A percentile compares a stretch with the other conserved stretches of the same genome.
These are phyloP conservation scores for Nymphicus hollandicus DNA, from an alignment of 2,113 vertebrate species.

Conservation along the genomic window DNA sequence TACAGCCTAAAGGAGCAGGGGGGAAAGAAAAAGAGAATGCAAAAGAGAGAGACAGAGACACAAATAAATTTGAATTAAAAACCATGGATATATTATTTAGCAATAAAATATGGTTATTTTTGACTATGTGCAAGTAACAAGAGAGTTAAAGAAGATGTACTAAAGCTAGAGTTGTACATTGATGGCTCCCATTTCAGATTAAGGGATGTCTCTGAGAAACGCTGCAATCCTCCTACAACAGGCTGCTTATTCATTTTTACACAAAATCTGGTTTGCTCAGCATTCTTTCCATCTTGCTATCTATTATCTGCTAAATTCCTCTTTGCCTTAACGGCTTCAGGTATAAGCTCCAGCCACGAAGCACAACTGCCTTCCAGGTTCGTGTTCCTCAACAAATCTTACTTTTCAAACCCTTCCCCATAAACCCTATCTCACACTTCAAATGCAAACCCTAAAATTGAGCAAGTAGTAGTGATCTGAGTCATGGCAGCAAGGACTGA, in stretches of 20 bases:
- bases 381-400: not conserved
- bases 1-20: conserved; percentile 68
- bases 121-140: not conserved
- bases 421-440: not conserved
- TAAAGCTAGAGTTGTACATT: not conserved
- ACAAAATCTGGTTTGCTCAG: not conserved
- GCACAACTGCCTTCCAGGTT: not conserved
- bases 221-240: not conserved
- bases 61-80: not conserved
- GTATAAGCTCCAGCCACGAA: not conserved
- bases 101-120: not conserved
- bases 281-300: not conserved
- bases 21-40: not conserved
- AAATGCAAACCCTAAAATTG: not conserved
- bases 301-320: not conserved
- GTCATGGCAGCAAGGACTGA: not conserved
- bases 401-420: not conserved
- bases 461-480: not conserved
- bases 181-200: not conserved
- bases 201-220: not conserved
- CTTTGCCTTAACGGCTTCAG: not conserved
- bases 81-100: not conserved
- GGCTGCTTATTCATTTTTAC: not conserved
- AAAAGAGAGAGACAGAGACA: not conserved
- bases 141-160: not conserved